Evolutionary conservation across 2,797 vertebrate species (phyloP).

Genomic region (Chelonia mydas): DNA sequence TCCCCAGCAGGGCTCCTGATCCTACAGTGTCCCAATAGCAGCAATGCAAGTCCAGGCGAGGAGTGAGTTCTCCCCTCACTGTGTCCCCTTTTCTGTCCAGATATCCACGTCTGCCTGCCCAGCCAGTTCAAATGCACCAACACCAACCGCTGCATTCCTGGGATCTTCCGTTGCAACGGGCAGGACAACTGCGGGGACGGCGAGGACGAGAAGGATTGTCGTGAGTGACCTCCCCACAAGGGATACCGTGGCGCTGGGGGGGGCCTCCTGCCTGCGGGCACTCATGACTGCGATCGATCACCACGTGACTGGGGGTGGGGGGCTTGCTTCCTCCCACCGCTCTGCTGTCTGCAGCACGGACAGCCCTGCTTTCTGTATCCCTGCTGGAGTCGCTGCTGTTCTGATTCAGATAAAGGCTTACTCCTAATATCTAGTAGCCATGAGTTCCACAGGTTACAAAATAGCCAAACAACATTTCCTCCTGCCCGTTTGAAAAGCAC

Average conservation of each 20-base stretch:
- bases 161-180: conserved; percentile 97
- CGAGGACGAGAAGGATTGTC: conserved; percentile 97
- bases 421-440: not conserved
- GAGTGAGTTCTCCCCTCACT: accelerated
- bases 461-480: not conserved
- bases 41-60: not conserved
- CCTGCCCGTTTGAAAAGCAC: not conserved
- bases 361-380: not conserved
- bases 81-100: conserved; percentile 71
- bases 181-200: conserved; percentile 97
- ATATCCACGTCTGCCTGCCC: conserved; percentile 96
- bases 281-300: not conserved
- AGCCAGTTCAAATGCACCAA: conserved; percentile 99
- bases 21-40: not conserved
- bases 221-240: conserved; percentile 80
- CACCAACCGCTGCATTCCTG: conserved; percentile 96
- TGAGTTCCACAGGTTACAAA: not conserved
- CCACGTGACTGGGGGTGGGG: accelerated
- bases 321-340: not conserved
- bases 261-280: not conserved
- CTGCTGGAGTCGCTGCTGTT: not conserved
- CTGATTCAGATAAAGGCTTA: not conserved
- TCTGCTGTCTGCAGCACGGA: not conserved
- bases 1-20: not conserved
- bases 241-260: not conserved